phyloP scores from a whole-genome alignment of 2,113 vertebrate species.

The Chlorocebus sabaeus region DNA sequence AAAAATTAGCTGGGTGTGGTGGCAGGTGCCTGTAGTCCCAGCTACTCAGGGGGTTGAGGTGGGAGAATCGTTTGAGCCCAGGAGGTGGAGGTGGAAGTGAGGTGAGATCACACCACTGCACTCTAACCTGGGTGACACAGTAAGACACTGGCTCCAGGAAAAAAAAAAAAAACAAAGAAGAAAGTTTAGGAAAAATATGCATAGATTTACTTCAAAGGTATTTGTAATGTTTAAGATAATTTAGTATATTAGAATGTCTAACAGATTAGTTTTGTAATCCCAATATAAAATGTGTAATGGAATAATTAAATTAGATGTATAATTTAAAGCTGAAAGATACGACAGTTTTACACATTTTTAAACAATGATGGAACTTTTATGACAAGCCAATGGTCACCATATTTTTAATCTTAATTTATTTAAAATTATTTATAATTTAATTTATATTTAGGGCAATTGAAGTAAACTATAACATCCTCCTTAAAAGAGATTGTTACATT shows the following conservation, averaged over 20 bases:
- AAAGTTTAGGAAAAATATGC: background rate
- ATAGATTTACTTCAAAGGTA: background rate
- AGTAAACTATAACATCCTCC: background rate
- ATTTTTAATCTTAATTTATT: slow-evolving; percentile 32
- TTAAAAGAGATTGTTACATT: background rate
- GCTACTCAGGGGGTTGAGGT: too few relatives aligned
- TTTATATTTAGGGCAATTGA: background rate
- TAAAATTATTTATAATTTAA: background rate
- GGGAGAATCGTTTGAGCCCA: too few relatives aligned
- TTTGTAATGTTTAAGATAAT: slow-evolving; percentile 23
- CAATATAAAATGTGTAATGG: background rate
- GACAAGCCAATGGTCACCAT: background rate
- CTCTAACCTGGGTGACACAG: too few relatives aligned
- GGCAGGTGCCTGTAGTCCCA: too few relatives aligned
- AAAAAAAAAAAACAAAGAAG: too few relatives aligned
- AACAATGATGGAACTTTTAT: background rate
- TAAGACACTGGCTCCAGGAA: too few relatives aligned
- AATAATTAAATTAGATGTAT: background rate
- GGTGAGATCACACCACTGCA: too few relatives aligned
- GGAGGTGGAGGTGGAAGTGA: too few relatives aligned
- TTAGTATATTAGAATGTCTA: slow-evolving; percentile 20
- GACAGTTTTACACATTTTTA: background rate
- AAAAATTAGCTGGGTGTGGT: too few relatives aligned
- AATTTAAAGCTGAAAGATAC: slow-evolving; percentile 23
- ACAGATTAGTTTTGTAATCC: background rate